Percentiles rank a stretch among this genome's conserved stretches.
These are phyloP conservation scores for Seriola rivoliana DNA, from an alignment of 2,113 vertebrate species.

Conservation along the genomic window DNA sequence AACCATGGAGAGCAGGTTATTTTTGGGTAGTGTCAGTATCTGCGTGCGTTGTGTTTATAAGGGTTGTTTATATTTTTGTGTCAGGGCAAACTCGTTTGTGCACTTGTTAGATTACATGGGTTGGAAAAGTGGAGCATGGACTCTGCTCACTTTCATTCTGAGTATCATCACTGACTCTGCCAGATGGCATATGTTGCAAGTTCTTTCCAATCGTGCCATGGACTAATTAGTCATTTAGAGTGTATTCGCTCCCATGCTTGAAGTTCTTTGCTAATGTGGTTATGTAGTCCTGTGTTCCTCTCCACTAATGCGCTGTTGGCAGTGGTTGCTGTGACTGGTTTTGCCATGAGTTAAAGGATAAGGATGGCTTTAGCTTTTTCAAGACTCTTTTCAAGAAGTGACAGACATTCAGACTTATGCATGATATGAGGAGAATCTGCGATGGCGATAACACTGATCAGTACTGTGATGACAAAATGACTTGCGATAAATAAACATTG, in stretches of 20 bases:
- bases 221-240: constrained; percentile 33
- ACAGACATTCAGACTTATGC: not conserved
- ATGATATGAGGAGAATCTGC: too few species aligned
- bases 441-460: too few species aligned
- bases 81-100: not conserved
- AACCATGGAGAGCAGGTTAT: constrained; percentile 60
- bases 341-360: constrained; percentile 13
- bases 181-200: constrained; percentile 18
- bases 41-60: constrained; percentile 24
- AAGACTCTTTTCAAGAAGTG: not conserved
- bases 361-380: not conserved
- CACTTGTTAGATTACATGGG: constrained; percentile 18
- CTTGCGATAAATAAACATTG: too few species aligned
- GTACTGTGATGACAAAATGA: too few species aligned
- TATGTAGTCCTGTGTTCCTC: not conserved
- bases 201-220: constrained; percentile 21
- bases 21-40: constrained; percentile 38
- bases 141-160: constrained; percentile 26
- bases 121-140: constrained; percentile 18
- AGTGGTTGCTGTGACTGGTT: not conserved
- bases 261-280: not conserved
- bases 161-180: constrained; percentile 3
- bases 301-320: not conserved
- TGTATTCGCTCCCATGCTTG: not conserved
- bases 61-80: constrained; percentile 33